Base-by-base conservation (phyloP, 2,888 invertebrate species). In the Hydrotaea cyrtoneurina region DNA sequence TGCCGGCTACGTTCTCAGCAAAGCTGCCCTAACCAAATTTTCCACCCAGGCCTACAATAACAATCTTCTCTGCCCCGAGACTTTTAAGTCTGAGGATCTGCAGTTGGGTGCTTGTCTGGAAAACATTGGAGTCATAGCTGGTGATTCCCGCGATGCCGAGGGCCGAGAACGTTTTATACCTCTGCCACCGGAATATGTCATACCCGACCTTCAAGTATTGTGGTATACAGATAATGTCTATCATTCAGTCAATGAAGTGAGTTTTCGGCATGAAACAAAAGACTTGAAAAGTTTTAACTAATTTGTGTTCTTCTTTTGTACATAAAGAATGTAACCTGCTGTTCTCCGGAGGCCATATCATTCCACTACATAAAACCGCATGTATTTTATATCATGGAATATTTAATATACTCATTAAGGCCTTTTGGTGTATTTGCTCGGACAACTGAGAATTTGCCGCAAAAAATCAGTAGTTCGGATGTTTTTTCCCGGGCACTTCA, bases 361-460 rank as follows among this genome's bases (percentile, higher is more conserved):
- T 99, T 99, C 93, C 99, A 99, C 93, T 99, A 99, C 93, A 96
- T 98, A 0, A 94, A 94, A 19, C 97, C 98, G 0, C 95, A 97
- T 89, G 95, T 96, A 92, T 98, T 99, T 97, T 98, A 98, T 91
- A 96, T 97, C 15, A 92, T 98, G 75, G 98, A 99, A 90, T 99
- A 98, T 92, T 93, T 98, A 74, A 95, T 99, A 87, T 99, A 99
- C 92, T 97, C 97, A 89, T 93, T 99, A 80, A 94, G 96, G 81
- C 97, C 95, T 0, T 96, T 95, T 90, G 96, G 96, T 31, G 66
- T 87, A 19, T 55, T 53, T 26, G 15, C 23, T 11, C 23, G 26
- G 0, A 2, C 15, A 78, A 75, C 59, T n/a, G 50, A 55, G 26
- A 10, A 26, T 23, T 26, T 59, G 23, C 59, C 23, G 2, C 0